These are phyloP conservation scores for Berghia stephanieae DNA, from an alignment of 1,140 invertebrate genomes.

Conservation along the genomic window DNA sequence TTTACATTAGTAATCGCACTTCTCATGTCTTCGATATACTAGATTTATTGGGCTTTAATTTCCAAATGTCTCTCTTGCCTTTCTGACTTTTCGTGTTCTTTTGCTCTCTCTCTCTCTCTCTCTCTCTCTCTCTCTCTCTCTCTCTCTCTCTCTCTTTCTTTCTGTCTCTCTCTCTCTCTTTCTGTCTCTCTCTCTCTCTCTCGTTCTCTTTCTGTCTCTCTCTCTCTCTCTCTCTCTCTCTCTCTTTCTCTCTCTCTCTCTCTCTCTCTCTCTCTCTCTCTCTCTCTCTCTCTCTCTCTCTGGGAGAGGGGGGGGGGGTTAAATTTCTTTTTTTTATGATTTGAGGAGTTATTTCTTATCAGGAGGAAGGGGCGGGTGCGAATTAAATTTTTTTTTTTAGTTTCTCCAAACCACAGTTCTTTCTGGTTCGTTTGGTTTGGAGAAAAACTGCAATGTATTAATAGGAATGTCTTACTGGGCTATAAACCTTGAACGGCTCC, in stretches of 20 bases:
- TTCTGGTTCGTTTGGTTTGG: too few species aligned
- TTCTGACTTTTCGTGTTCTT: background rate
- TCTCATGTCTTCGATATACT: too few species aligned
- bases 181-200: constrained; percentile 1
- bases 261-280: constrained; percentile 17
- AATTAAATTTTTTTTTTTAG: too few species aligned
- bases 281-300: constrained; percentile 23
- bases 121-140: constrained; percentile 5
- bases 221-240: constrained; percentile 7
- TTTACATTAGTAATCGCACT: too few species aligned
- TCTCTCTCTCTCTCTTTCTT: constrained; percentile 8
- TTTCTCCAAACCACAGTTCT: too few species aligned
- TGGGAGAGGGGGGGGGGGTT: background rate
- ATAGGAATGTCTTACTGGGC: too few species aligned
- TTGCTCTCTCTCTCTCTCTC: background rate
- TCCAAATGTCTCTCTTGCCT: background rate
- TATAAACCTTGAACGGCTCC: too few species aligned
- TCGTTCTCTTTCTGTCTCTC: background rate
- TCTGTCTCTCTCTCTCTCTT: constrained; percentile 13
- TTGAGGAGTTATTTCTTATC: background rate
- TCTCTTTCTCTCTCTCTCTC: constrained; percentile 19
- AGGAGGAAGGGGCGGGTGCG: background rate
- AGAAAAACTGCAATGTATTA: too few species aligned
- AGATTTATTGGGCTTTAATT: too few species aligned
- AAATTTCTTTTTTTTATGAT: background rate